Evolutionary conservation across 2,888 invertebrate species (phyloP).

Genomic region (Protula sp.): DNA sequence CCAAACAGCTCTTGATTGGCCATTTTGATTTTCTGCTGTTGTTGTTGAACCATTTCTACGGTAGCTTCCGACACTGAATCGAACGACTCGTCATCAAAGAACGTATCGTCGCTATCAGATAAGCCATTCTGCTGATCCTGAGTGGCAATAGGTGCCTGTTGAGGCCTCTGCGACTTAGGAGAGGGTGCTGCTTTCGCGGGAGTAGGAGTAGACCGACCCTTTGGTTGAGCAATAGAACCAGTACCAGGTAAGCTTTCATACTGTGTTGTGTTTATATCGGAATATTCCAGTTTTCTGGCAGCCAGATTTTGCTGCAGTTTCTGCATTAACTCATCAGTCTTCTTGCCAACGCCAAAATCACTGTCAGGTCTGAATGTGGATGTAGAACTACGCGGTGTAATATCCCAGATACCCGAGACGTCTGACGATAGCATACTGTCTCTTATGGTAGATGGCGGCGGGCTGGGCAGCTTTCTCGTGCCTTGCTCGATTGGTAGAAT

Average conservation of each 20-base stretch:
- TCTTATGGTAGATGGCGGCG: not conserved
- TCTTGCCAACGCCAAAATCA: not conserved
- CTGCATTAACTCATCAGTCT: not conserved
- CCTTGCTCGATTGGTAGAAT: not conserved
- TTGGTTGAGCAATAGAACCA: not conserved
- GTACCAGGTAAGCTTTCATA: not conserved
- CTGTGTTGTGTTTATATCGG: not conserved
- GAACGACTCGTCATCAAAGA: constrained; percentile 25
- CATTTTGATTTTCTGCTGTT: not conserved
- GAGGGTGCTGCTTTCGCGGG: not conserved
- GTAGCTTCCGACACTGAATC: constrained; percentile 13
- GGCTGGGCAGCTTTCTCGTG: not conserved
- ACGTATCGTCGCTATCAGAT: constrained; percentile 23
- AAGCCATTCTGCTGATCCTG: not conserved
- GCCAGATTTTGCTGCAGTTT: not conserved
- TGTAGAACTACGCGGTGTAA: not conserved
- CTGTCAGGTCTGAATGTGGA: not conserved
- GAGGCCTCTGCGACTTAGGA: not conserved
- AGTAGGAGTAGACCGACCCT: not conserved
- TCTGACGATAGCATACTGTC: not conserved
- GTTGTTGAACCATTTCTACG: not conserved
- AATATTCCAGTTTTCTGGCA: not conserved
- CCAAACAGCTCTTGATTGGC: not conserved
- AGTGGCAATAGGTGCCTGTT: not conserved
- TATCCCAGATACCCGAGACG: not conserved